Evolutionary conservation across 2,113 vertebrate genomes (phyloP).

Genomic region (Taxidea taxus): DNA sequence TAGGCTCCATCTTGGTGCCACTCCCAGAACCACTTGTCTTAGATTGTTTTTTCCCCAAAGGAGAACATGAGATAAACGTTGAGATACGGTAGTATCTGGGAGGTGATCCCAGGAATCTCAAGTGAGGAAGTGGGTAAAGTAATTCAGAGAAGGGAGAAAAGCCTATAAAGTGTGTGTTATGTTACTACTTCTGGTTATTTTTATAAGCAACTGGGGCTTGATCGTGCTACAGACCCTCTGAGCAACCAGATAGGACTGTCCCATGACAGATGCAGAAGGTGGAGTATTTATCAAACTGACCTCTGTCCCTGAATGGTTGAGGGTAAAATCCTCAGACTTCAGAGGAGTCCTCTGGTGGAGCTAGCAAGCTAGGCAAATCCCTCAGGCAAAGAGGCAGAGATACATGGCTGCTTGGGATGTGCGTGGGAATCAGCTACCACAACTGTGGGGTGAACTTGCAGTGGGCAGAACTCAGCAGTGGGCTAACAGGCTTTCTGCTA

Average conservation of each 20-base stretch:
- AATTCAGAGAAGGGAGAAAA: neutral
- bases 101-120: neutral
- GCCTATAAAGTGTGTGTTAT: no score
- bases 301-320: neutral
- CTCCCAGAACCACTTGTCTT: neutral
- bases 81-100: neutral
- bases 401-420: neutral
- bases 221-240: neutral
- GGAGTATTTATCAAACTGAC: neutral
- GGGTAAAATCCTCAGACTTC: neutral
- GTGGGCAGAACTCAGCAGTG: neutral
- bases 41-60: neutral
- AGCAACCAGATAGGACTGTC: neutral
- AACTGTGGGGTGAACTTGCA: neutral
- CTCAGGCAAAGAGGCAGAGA: neutral
- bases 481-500: neutral
- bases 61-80: neutral
- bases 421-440: fast-evolving
- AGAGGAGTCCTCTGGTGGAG: neutral
- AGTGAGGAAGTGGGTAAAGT: neutral
- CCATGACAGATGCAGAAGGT: neutral
- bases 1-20: neutral
- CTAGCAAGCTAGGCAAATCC: neutral
- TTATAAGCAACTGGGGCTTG: neutral
- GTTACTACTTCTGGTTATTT: neutral